A percentile compares a stretch with the other conserved stretches of the same genome.
phyloP scores from a whole-genome alignment of 2,113 vertebrate species.

The Hemiprocne comata region DNA sequence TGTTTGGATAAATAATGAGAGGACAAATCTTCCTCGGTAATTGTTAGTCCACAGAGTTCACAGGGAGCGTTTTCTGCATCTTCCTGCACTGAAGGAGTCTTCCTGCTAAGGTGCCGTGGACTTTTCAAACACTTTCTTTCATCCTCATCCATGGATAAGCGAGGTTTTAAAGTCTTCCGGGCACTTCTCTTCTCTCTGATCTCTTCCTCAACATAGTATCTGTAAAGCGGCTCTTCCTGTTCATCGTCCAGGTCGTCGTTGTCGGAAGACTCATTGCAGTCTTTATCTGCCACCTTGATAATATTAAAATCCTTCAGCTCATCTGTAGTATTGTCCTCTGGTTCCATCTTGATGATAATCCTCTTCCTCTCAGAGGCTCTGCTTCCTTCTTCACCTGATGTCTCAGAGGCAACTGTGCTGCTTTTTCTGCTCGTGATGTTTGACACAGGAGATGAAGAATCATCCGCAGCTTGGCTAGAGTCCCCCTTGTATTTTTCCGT shows the following conservation, averaged over 20 bases:
- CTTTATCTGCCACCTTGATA: conserved; percentile 84
- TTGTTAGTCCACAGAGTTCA: conserved; percentile 88
- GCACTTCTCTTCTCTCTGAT: conserved; percentile 76
- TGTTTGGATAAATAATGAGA: conserved; percentile 95
- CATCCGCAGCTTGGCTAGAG: conserved; percentile 75
- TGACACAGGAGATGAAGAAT: conserved; percentile 66
- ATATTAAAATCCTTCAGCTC: conserved; percentile 86
- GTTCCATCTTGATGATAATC: conserved; percentile 90
- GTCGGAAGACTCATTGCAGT: conserved; percentile 80
- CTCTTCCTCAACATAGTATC: conserved; percentile 77
- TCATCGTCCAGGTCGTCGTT: conserved; percentile 81
- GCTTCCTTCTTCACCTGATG: conserved; percentile 76
- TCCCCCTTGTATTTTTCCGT: conserved; percentile 84
- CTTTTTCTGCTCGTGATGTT: conserved; percentile 72
- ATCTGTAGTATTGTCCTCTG: conserved; percentile 81
- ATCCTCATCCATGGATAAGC: conserved; percentile 70
- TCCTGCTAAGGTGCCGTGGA: conserved; percentile 62
- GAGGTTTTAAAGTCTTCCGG: conserved; percentile 76
- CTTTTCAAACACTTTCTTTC: conserved; percentile 73
- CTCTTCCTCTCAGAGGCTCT: conserved; percentile 79
- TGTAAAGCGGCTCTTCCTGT: conserved; percentile 80
- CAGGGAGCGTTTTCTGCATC: conserved; percentile 80
- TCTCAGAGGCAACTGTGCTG: conserved; percentile 75
- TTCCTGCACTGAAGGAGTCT: conserved; percentile 68
- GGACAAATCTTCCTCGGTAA: conserved; percentile 89